Evolutionary conservation across 2,797 vertebrate species (phyloP), one percentile per base, ranked within the genome.

Genomic region (Coendou prehensilis): DNA sequence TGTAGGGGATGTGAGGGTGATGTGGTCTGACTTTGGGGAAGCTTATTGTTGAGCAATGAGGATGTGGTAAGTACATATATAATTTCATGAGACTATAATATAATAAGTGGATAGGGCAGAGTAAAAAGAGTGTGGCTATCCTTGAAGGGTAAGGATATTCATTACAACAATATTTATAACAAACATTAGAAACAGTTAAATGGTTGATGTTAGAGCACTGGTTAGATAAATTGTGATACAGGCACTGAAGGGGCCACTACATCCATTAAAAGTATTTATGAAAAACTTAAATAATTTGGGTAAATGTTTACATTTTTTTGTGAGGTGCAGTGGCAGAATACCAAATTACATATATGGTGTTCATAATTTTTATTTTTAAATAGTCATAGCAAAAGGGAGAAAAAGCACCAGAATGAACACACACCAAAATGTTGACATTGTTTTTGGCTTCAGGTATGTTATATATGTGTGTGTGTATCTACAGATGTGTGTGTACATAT

Each of bases 291-390:
- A 6, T 85, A 81, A 69, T 84, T 87, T 84, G 59, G 33, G 33
- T 71, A 95, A 91, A 78, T 85, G 20, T 4, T 78, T 75, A 87
- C 69, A 20, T 23, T 87, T 89, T 87, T 87, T 88, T 76, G 47
- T 93, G 80, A 80, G 20, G 37, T 59, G 11, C 91, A 95, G 61
- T 85, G 11, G 57, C 14, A 64, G 92, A 93, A 91, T 87, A 75
- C 47, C 80, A 87, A 69, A 81, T 87, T 85, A 41, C 18, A 61
- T 30, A 56, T 50, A 37, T 0, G 52, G 8, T 50, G 3, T 91
- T 23, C 57, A 14, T 59, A 81, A 33, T 63, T 61, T 85, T 61
- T 30, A 23, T 22, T 52, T 71, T 30, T 15, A 57, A 45, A 41
- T 13, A n/a, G 37, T 50, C 18, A 76, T 91, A 86, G 3, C 56